phyloP scores from a whole-genome alignment of 1,140 invertebrate species.

The Phymorhynchus buccinoides region DNA sequence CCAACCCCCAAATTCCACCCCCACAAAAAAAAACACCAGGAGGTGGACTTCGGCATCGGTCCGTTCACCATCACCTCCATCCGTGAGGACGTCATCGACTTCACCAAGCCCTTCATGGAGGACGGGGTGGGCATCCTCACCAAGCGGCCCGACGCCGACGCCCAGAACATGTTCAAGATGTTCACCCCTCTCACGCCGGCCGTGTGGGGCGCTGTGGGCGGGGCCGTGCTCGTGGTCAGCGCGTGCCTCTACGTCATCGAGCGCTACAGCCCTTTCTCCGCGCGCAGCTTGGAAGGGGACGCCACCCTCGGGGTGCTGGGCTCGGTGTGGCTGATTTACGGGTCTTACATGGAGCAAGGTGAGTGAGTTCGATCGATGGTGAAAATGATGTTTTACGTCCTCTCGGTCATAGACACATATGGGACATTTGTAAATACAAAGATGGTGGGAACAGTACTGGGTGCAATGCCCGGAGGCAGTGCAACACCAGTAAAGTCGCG shows the following conservation, averaged over 20 bases:
- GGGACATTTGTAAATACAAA: too few relatives aligned
- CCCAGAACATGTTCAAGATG: conserved; percentile 54
- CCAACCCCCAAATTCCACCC: not conserved
- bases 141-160: conserved; percentile 43
- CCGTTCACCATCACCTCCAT: conserved; percentile 59
- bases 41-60: conserved; percentile 59
- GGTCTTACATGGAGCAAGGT: conserved; percentile 56
- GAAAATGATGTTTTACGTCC: too few relatives aligned
- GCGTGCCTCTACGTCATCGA: conserved; percentile 50
- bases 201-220: conserved; percentile 51
- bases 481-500: too few relatives aligned
- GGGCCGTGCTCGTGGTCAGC: conserved; percentile 44
- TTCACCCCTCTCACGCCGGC: conserved; percentile 49
- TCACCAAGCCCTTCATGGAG: conserved; percentile 57
- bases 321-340: conserved; percentile 50
- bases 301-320: conserved; percentile 20
- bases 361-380: too few relatives aligned
- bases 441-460: too few relatives aligned
- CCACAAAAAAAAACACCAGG: conserved; percentile 48
- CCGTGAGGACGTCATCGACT: conserved; percentile 60
- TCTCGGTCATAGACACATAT: too few relatives aligned
- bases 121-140: conserved; percentile 59
- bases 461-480: too few relatives aligned
- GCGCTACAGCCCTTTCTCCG: conserved; percentile 46
- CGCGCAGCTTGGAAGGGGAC: conserved; percentile 3